Percentiles rank a stretch among this genome's conserved stretches.
Conservation (phyloP, 2,888 invertebrate species). For the Dryobota labecula region DNA sequence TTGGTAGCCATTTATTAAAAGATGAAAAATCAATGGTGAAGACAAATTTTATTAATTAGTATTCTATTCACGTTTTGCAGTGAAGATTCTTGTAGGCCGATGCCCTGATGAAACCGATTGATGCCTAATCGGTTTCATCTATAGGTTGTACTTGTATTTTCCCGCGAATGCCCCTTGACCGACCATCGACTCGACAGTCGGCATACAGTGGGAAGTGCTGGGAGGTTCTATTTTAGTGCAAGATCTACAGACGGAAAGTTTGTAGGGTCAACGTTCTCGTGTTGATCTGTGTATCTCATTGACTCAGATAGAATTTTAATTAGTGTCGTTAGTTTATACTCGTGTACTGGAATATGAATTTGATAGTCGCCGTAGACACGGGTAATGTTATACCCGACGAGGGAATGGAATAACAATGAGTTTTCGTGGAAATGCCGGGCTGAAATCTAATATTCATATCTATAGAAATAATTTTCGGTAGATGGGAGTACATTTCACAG, state of each 20-base stretch:
- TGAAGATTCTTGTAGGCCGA: slow-evolving; percentile 47
- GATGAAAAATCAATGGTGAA: slow-evolving; percentile 34
- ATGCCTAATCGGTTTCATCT: slow-evolving; percentile 46
- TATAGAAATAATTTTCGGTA: not conserved
- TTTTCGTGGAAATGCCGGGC: slow-evolving; percentile 3
- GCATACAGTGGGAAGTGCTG: slow-evolving; percentile 60
- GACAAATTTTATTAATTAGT: slow-evolving; percentile 18
- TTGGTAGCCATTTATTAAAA: slow-evolving; percentile 45
- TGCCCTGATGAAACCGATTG: slow-evolving; percentile 46
- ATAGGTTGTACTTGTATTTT: slow-evolving; percentile 26
- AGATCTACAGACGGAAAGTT: slow-evolving; percentile 72
- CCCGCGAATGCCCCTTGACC: slow-evolving; percentile 45
- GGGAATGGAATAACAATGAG: slow-evolving; percentile 22
- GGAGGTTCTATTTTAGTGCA: slow-evolving; percentile 54
- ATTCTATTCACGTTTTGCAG: slow-evolving; percentile 28
- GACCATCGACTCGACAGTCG: slow-evolving; percentile 51
- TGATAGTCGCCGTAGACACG: slow-evolving; percentile 17
- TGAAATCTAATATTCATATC: slow-evolving; percentile 8
- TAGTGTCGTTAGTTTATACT: slow-evolving; percentile 39
- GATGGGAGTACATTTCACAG: slow-evolving; percentile 1
- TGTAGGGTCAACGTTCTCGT: slow-evolving; percentile 63
- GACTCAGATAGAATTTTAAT: slow-evolving; percentile 59
- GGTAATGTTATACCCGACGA: slow-evolving; percentile 1
- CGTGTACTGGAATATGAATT: slow-evolving; percentile 24
- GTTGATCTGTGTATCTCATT: slow-evolving; percentile 33